Percentiles rank a stretch among this genome's conserved stretches.
phyloP scores from a whole-genome alignment of 2,797 vertebrate genomes.

The Acrossocheilus fasciatus region DNA sequence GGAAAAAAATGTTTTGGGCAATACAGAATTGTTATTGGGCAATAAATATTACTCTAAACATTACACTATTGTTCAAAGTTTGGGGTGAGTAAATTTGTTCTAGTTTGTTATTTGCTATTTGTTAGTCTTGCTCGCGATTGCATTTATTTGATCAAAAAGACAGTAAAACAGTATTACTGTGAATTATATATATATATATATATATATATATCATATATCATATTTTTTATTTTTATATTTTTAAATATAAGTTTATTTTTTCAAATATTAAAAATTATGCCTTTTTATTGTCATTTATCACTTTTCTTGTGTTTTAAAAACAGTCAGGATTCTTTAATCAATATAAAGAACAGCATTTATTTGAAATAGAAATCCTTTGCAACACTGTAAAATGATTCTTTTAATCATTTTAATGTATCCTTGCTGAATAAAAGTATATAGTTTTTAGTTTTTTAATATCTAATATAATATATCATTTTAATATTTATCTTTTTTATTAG shows the following conservation, averaged over 20 bases:
- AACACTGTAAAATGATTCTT: background rate
- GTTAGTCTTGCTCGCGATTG: background rate
- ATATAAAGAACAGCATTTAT: background rate
- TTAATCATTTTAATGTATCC: background rate
- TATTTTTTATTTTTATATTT: background rate
- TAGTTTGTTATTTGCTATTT: too few relatives aligned
- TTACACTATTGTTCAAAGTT: background rate
- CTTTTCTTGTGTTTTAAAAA: too few relatives aligned
- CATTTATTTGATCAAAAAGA: background rate
- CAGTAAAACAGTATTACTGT: background rate
- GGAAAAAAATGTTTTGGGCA: background rate
- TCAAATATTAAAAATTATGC: too few relatives aligned
- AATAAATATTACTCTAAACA: background rate
- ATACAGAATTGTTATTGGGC: background rate
- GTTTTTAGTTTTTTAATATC: background rate
- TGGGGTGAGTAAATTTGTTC: background rate
- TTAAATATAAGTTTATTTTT: too few relatives aligned
- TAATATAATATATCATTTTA: background rate
- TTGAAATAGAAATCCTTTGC: background rate
- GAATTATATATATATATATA: background rate
- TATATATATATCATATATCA: too few relatives aligned
- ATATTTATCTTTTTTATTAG: background rate
- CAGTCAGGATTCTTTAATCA: background rate
- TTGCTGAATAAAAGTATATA: background rate
- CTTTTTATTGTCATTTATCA: background rate